Evolutionary conservation across 2,113 vertebrate species (phyloP), one percentile per base, ranked within the genome.

Genomic region (Pelmatolapia mariae): DNA sequence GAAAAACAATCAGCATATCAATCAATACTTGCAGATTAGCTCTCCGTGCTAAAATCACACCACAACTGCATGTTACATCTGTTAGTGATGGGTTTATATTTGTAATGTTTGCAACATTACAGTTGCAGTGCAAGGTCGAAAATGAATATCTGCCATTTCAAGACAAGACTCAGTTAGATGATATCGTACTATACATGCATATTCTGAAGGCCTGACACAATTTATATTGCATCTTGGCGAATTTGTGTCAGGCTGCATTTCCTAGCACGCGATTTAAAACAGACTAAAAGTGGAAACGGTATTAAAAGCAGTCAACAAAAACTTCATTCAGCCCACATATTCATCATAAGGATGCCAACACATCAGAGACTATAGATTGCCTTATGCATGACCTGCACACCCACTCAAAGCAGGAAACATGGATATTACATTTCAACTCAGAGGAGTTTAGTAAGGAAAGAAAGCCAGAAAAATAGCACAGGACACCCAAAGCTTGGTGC

Each of bases 401-500:
- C 43, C 68, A 81, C 61, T 66, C 52, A 53, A 7, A 59, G 57
- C 80, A 82, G 66, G 83, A 89, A 90, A 87, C 71, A 83, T 10
- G 56, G 22, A 43, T 66, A 78, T 79, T 66, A 53, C 56, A 52
- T 89, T 90, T 87, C 82, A 31, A 54, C 89, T 76, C 76, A 4
- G 82, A 45, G 45, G 86, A 53, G 82, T 90, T 73, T 91, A 50
- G 63, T 56, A 73, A 15, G 11, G 29, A 18, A 47, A 36, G 40
- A 40, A n/a, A n/a, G 18, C 18, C 61, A 8, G 18, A 40, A 4
- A 43, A 76, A 73, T 81, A 84, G 61, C 81, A 91, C 80, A 81
- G 86, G 85, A 92, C 83, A 93, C 71, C 89, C 91, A 89, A 87
- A 92, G 90, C 84, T 82, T 83, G 89, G 85, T 59, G 87, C 82